phyloP scores from a whole-genome alignment of 2,888 invertebrate genomes.

The Notodonta ziczac region DNA sequence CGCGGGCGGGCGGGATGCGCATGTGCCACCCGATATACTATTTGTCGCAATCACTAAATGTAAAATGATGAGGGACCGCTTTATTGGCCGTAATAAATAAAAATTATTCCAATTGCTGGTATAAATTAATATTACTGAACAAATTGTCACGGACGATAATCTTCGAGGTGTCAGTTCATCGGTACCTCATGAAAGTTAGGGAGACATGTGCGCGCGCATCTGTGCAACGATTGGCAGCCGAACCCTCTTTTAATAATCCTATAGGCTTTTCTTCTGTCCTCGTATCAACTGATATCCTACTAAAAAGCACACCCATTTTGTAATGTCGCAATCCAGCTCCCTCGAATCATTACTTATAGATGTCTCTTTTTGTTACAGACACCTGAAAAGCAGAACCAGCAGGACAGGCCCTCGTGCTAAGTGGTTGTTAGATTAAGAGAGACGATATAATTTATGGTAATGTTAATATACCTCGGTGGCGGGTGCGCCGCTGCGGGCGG shows the following conservation, averaged over 20 bases:
- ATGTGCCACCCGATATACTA: constrained; percentile 70
- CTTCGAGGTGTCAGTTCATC: constrained; percentile 40
- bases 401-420: constrained; percentile 84
- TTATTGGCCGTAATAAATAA: constrained; percentile 45
- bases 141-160: constrained; percentile 24
- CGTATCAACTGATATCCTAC: constrained; percentile 30
- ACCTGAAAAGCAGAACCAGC: constrained; percentile 86
- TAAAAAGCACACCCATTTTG: constrained; percentile 4
- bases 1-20: constrained; percentile 70
- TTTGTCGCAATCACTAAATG: constrained; percentile 71
- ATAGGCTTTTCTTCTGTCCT: constrained; percentile 56
- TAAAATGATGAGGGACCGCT: constrained; percentile 48
- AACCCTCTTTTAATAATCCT: constrained; percentile 47
- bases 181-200: constrained; percentile 32
- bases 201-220: constrained; percentile 72
- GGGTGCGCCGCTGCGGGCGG: constrained; percentile 44
- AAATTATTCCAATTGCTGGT: constrained; percentile 30
- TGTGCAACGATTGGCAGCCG: constrained; percentile 67
- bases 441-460: constrained; percentile 77
- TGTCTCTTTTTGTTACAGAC: constrained; percentile 84
- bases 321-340: background rate
- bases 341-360: constrained; percentile 42
- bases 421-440: constrained; percentile 60
- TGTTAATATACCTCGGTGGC: constrained; percentile 69
- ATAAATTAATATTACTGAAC: constrained; percentile 23